These are phyloP conservation scores for Pelagia noctiluca DNA, from an alignment of 30 jellyfish, hydroid and myxozoan species.

Conservation along the genomic window DNA sequence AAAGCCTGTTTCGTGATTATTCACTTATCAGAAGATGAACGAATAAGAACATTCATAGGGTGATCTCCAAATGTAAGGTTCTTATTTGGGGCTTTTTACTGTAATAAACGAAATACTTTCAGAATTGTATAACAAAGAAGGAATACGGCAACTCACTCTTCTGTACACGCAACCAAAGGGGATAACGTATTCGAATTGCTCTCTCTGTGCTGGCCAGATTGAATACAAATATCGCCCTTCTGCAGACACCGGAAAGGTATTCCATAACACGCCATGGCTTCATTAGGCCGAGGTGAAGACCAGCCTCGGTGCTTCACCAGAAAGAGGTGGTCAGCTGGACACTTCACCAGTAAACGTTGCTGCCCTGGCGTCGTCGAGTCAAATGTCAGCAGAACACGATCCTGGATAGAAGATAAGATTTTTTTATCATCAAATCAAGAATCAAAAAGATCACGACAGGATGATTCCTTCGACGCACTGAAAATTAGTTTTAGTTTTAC, in stretches of 20 bases:
- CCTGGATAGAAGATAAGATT: conserved; percentile 54
- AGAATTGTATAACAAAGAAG: too few species aligned
- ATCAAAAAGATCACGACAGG: too few species aligned
- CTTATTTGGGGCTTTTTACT: too few species aligned
- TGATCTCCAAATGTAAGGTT: too few species aligned
- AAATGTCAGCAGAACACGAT: conserved; percentile 83
- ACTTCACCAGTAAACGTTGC: conserved; percentile 80
- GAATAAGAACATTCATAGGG: too few species aligned
- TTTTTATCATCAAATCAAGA: too few species aligned
- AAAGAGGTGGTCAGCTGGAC: conserved; percentile 93
- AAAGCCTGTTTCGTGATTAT: too few species aligned
- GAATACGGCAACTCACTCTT: conserved; percentile 57
- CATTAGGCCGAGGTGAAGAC: conserved; percentile 95
- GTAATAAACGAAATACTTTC: too few species aligned
- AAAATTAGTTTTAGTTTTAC: too few species aligned
- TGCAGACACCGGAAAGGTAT: conserved; percentile 79
- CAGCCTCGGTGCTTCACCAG: conserved; percentile 93
- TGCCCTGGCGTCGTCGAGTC: conserved; percentile 92
- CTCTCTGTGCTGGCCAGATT: conserved; percentile 69
- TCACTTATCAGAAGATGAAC: too few species aligned
- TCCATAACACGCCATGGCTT: conserved; percentile 93
- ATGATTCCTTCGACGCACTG: too few species aligned
- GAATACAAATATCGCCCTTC: conserved; percentile 83
- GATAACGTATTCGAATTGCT: conserved; percentile 77
- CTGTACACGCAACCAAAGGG: conserved; percentile 82